Conservation (phyloP, 2,888 invertebrate genomes). For the Fragum fragum region DNA sequence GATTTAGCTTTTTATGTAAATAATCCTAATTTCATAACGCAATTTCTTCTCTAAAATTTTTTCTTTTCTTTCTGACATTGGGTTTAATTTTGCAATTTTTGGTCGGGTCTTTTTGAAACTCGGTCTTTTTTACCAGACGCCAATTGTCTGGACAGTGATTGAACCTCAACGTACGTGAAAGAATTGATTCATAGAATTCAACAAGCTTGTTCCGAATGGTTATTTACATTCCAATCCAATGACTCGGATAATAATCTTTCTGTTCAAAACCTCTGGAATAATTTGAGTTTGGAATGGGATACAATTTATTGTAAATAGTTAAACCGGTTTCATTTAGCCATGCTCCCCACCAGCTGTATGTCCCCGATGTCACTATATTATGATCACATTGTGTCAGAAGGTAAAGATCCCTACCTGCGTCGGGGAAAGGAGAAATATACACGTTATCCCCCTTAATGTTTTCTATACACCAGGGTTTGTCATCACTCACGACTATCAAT, state of each 20-base stretch:
- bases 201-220: no score
- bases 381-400: constrained; percentile 6
- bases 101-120: no score
- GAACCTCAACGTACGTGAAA: no score
- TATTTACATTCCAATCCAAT: not conserved
- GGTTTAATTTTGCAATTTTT: no score
- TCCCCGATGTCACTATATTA: not conserved
- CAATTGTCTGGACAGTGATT: no score
- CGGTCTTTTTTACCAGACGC: no score
- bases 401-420: not conserved
- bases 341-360: not conserved
- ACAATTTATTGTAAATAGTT: not conserved
- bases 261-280: not conserved
- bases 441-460: not conserved
- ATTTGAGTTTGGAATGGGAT: not conserved
- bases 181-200: no score
- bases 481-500: constrained; percentile 2
- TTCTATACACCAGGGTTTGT: not conserved
- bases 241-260: not conserved
- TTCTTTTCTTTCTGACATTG: no score
- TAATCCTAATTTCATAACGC: no score
- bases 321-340: constrained; percentile 1
- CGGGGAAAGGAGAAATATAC: not conserved
- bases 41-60: no score
- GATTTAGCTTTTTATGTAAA: no score